Evolutionary conservation across 2,797 vertebrate genomes (phyloP).

Genomic region (Spizella passerina): DNA sequence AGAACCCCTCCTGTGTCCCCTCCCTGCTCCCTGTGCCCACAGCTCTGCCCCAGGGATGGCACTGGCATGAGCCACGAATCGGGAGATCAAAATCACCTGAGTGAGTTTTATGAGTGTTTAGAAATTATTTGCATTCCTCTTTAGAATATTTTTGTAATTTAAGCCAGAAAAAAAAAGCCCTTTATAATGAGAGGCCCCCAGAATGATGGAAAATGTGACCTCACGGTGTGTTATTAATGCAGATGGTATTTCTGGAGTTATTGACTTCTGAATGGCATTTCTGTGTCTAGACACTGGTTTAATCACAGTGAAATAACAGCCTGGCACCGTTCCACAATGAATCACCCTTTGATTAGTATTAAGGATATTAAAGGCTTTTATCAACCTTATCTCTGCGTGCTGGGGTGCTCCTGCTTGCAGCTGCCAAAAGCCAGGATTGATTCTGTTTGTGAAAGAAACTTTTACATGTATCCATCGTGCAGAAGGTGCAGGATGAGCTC

Average conservation of each 20-base stretch:
- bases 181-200: neutral
- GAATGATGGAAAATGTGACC: neutral
- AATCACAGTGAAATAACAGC: conserved; percentile 39
- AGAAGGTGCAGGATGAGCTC: neutral
- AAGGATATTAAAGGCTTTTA: conserved; percentile 74
- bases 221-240: neutral
- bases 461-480: neutral
- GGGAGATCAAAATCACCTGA: neutral
- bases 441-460: neutral
- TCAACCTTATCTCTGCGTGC: conserved; percentile 61
- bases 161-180: neutral
- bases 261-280: conserved; percentile 32
- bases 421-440: neutral
- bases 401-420: neutral
- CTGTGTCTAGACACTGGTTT: conserved; percentile 53
- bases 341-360: conserved; percentile 59
- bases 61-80: accelerated
- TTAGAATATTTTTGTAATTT: neutral
- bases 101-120: neutral
- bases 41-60: neutral
- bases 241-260: conserved; percentile 35
- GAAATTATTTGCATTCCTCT: neutral
- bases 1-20: accelerated
- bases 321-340: conserved; percentile 48
- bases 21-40: neutral